Base-by-base conservation (phyloP, 2,797 vertebrate species). In the Channallabes apus region DNA sequence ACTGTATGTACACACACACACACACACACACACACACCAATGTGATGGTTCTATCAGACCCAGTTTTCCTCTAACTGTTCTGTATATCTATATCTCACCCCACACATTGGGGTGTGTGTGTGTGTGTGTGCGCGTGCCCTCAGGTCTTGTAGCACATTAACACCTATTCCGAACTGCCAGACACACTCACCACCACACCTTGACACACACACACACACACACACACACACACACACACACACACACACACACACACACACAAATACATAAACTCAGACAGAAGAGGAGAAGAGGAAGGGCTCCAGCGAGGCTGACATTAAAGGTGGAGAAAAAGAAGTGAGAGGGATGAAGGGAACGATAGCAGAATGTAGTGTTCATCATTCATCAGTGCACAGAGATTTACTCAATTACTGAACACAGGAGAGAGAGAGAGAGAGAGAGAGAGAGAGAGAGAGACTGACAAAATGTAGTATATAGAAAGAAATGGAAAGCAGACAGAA, bases 181-280 rank as follows among this genome's bases (percentile, higher is more conserved):
- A 32, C 32, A 32, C 32, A n/a, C 65, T 71, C 56, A 24, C 6
- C 51, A 69, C 68, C 35, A 75, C 69, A 73, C 82, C 41, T 82
- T 69, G 46, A 84, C 67, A 84, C 82, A 64, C 14, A 64, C 78
- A 80, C 51, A 76, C 51, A 56, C 24, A 58, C 71, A 73, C 72
- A 51, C 46, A 75, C 46, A 51, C 41, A 72, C 38, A 72, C 67
- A 69, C 68, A 41, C 67, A 35, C 67, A 38, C 68, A 71, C 68
- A 73, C 41, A 68, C 65, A 32, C 65, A 68, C 65, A 68, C 65
- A 68, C 65, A 68, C 65, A 32, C 65, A 68, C 65, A 68, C 14
- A 68, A 0, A 41, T 7, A 41, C 38, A 41, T 4, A 35, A 12
- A 32, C 15, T 6, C 29, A 68, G 14, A 68, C 12, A 35, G 29